Conservation (phyloP, 2,113 vertebrate genomes). For the Phycodurus eques region DNA sequence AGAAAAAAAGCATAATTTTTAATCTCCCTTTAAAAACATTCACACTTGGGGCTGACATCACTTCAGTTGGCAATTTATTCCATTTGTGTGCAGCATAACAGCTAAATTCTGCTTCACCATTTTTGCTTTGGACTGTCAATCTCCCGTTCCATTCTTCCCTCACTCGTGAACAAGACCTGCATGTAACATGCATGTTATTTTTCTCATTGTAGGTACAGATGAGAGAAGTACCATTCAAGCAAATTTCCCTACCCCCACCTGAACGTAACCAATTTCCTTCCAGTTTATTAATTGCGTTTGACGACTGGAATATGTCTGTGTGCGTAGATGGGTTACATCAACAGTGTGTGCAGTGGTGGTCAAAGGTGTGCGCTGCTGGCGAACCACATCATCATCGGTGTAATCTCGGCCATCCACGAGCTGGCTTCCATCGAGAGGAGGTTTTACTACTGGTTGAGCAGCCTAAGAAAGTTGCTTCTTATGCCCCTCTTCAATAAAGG, state of each 20-base stretch:
- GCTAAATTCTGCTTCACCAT: no score
- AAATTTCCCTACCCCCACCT: neutral
- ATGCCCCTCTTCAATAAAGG: slow-evolving; percentile 83
- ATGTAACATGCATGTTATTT: neutral
- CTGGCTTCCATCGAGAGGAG: slow-evolving; percentile 86
- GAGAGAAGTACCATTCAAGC: neutral
- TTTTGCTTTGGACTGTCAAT: no score
- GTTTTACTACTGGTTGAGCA: slow-evolving; percentile 82
- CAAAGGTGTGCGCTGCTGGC: slow-evolving; percentile 79
- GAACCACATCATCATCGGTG: slow-evolving; percentile 89
- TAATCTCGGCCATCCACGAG: slow-evolving; percentile 88
- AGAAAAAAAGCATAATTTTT: no score
- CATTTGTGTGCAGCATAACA: no score
- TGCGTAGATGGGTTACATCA: slow-evolving; percentile 86
- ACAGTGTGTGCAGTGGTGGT: slow-evolving; percentile 83
- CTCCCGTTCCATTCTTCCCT: no score
- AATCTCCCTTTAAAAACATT: no score
- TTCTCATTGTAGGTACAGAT: neutral
- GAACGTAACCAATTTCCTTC: neutral
- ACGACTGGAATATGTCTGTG: slow-evolving; percentile 3
- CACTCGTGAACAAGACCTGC: no score
- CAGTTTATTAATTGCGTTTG: neutral
- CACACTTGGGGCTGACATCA: no score
- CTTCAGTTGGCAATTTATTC: no score
- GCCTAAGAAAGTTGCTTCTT: slow-evolving; percentile 82